Base-by-base conservation (phyloP, 2,888 invertebrate species). In the Orgyia antiqua region DNA sequence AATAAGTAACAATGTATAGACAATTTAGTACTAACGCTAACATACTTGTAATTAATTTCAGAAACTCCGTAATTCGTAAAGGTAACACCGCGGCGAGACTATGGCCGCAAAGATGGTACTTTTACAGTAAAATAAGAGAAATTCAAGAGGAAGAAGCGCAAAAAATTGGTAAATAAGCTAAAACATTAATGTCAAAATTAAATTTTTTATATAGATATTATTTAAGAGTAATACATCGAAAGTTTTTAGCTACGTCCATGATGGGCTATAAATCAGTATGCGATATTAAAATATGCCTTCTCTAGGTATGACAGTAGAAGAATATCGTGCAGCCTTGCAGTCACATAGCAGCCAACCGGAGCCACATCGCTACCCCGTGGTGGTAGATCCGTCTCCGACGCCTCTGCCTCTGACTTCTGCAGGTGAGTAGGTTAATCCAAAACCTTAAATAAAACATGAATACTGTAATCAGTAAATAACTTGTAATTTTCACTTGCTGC, bases 141-240 rank as follows among this genome's bases (percentile, higher is more conserved):
- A 68, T 77, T 38, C 74, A 78, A 49, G 80, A 83, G 42, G 75
- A 82, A 34, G 80, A 83, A 56, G 84, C 83, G 1, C 51, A 56
- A 27, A 78, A 69, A 54, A 46, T 73, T 28, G 84, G 84, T 78
- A 54, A 4, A 9, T 13, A 24, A 8, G 11, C 6, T 15, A n/a
- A n/a, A n/a, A n/a, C n/a, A n/a, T n/a, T n/a, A n/a, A n/a, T n/a
- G n/a, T n/a, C n/a, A n/a, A n/a, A n/a, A n/a, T n/a, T n/a, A n/a
- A n/a, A n/a, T n/a, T n/a, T n/a, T n/a, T n/a, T n/a, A n/a, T n/a
- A n/a, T n/a, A n/a, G n/a, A n/a, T n/a, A n/a, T n/a, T n/a, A n/a
- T n/a, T n/a, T 17, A 17, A 7, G 7, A 5, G 7, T 17, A 7
- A 4, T 17, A 17, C 17, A 17, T 17, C 7, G 17, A 17, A 17